Evolutionary conservation across 2,113 vertebrate genomes (phyloP), one percentile per base, ranked within the genome.

Genomic region (Cheilinus undulatus): DNA sequence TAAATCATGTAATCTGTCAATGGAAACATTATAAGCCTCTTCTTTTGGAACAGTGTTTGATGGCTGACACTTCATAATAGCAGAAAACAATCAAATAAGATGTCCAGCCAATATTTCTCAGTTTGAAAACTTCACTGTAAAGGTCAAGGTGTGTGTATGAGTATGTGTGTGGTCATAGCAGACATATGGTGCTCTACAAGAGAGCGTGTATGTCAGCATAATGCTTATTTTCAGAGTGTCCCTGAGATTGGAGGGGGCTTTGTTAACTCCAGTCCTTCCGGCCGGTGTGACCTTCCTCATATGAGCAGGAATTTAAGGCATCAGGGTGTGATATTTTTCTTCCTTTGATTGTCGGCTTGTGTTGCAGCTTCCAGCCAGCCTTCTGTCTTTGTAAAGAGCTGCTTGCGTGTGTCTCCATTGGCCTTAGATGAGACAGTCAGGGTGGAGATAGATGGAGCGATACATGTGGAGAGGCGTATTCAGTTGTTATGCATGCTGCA

Each of bases 401-500:
- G 65, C 68, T 6, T 63, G 69, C 38, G 24, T 73, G 32, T 69
- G 32, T 13, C 53, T 12, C 28, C n/a, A 17, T 14, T 79, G 77
- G 78, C 78, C 66, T 66, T 27, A 64, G 80, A 82, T 78, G 72
- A 85, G 82, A 65, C 60, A 60, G 52, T 69, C 56, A 24, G 59
- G 40, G 70, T 42, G 54, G 67, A 76, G 73, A 73, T 74, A 38
- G 84, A 86, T 83, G 83, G 73, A 76, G 62, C 20, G 67, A 70
- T 78, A 71, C 74, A 79, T 76, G 64, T 71, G 68, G 61, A 59
- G 84, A 85, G 82, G 83, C 49, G 66, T 63, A 15, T 57, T 80
- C 34, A 1, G 75, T 82, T 83, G 73, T 83, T 88, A 81, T 86
- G 81, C 71, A 79, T 88, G 80, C 82, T 65, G 82, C 78, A 82